phyloP scores from a whole-genome alignment of 2,113 vertebrate genomes.

The Rousettus leschenaultii region DNA sequence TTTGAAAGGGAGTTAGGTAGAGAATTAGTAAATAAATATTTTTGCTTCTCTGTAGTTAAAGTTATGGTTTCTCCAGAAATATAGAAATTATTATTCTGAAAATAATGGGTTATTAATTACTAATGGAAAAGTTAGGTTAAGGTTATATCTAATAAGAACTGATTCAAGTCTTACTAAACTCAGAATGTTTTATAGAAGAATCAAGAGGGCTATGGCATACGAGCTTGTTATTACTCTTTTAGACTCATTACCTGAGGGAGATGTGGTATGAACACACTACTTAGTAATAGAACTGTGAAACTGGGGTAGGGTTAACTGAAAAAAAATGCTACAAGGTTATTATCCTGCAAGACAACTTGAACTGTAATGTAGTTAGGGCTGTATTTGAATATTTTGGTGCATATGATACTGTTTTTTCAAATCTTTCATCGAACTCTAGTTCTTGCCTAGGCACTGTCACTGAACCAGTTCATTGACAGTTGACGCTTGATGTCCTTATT shows the following conservation, averaged over 20 bases:
- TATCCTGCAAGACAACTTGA: background rate
- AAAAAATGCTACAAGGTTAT: background rate
- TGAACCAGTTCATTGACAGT: background rate
- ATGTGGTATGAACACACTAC: background rate
- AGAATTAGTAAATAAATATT: background rate
- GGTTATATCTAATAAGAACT: background rate
- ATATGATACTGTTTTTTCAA: background rate
- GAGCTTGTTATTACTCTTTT: background rate
- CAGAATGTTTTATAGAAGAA: background rate
- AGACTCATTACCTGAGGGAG: background rate
- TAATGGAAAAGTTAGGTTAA: background rate
- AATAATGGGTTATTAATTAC: background rate
- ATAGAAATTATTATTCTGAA: background rate
- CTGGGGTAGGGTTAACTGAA: background rate
- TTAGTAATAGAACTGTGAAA: background rate
- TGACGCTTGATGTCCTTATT: background rate
- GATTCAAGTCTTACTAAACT: background rate
- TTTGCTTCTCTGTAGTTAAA: background rate
- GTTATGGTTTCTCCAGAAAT: background rate
- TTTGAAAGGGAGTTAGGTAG: background rate
- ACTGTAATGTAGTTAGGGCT: background rate
- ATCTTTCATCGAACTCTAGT: background rate
- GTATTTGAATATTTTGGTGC: background rate
- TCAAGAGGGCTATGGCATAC: background rate
- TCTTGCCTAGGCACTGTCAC: background rate